Conservation (phyloP, 2,113 vertebrate genomes). For the Alces alces region DNA sequence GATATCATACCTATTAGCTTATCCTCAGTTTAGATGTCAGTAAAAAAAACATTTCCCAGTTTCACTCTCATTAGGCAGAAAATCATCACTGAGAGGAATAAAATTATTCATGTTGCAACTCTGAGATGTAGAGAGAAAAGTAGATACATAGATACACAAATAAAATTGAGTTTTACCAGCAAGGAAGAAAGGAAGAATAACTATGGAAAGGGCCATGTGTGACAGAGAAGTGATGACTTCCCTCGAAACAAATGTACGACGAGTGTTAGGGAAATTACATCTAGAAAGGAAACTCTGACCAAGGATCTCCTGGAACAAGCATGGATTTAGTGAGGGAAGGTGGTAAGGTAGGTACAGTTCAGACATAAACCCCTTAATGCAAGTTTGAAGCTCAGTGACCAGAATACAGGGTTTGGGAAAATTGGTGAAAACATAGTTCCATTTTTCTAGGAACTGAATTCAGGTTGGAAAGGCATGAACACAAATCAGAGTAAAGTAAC, state of each 20-base stretch:
- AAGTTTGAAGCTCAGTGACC: not conserved
- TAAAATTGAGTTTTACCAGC: not conserved
- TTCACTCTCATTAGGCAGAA: not conserved
- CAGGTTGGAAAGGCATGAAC: not conserved
- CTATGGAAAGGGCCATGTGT: not conserved
- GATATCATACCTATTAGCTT: not conserved
- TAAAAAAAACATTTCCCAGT: not conserved
- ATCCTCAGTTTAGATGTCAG: not conserved
- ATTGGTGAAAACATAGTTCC: not conserved
- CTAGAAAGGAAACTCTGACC: not conserved
- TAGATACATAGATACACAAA: not conserved
- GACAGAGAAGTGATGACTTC: not conserved
- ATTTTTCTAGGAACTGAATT: not conserved
- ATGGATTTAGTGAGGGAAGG: not conserved
- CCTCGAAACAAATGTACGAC: not conserved
- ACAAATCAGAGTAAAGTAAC: not conserved
- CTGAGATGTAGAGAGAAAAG: not conserved
- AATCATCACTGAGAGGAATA: not conserved
- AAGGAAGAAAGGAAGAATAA: not conserved
- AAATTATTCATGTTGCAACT: not conserved
- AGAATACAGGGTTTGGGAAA: not conserved
- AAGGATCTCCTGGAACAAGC: not conserved
- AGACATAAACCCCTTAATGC: not conserved
- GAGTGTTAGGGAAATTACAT: not conserved
- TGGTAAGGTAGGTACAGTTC: not conserved